Evolutionary conservation across 2,888 invertebrate genomes (phyloP).

Genomic region (Tanypteryx hageni): DNA sequence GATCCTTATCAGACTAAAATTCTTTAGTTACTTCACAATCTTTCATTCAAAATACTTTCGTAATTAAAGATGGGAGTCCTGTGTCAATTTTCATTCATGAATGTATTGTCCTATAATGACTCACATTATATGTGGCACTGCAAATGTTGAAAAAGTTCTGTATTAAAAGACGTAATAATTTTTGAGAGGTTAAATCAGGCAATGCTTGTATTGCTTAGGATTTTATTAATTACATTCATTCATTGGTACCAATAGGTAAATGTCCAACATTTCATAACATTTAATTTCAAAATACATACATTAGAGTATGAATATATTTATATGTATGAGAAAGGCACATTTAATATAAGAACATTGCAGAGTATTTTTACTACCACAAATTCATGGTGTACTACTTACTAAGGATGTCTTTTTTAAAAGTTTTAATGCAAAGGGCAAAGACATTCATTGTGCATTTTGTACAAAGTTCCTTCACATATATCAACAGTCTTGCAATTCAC

Average conservation of each 20-base stretch:
- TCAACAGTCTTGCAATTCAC: conserved; percentile 59
- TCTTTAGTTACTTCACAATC: too few species aligned
- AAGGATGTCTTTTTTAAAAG: conserved; percentile 26
- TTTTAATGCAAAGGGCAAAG: conserved; percentile 36
- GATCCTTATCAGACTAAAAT: too few species aligned
- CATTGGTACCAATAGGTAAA: conserved; percentile 50
- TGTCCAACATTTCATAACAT: conserved; percentile 53
- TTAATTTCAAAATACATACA: conserved; percentile 53
- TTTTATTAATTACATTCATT: conserved; percentile 37
- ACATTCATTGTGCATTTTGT: conserved; percentile 63
- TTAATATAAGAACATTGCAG: conserved; percentile 57
- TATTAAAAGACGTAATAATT: not conserved
- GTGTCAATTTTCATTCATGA: too few species aligned
- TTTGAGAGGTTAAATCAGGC: not conserved
- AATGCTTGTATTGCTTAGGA: not conserved
- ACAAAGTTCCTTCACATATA: conserved; percentile 52
- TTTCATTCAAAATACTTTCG: too few species aligned
- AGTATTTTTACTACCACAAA: conserved; percentile 42
- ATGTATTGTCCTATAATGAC: too few species aligned
- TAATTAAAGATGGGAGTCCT: too few species aligned
- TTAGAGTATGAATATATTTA: conserved; percentile 52
- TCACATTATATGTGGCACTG: too few species aligned
- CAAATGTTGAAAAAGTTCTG: too few species aligned
- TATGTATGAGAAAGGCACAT: conserved; percentile 61
- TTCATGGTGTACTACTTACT: conserved; percentile 53